phyloP scores from a whole-genome alignment of 2,113 vertebrate species.

The Spea bombifrons region DNA sequence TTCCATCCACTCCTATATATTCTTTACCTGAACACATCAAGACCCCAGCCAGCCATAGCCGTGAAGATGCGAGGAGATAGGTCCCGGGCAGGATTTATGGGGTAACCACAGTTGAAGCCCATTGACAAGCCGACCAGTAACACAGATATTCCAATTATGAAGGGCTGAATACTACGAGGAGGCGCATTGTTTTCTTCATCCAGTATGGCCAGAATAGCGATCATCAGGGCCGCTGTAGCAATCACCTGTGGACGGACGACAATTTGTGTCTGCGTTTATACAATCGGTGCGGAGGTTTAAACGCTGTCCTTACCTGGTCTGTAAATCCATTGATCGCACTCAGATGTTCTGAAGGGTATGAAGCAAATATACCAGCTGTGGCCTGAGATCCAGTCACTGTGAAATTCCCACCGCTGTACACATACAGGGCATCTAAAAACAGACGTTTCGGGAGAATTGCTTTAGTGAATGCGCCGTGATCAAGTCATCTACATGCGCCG shows the following conservation, averaged over 20 bases:
- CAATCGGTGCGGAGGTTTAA: not conserved
- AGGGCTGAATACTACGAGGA: slow-evolving; percentile 73
- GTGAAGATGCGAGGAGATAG: slow-evolving; percentile 74
- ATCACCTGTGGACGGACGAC: slow-evolving; percentile 60
- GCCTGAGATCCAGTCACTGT: slow-evolving; percentile 60
- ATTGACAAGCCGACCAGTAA: slow-evolving; percentile 73
- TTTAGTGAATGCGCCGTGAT: too few species aligned
- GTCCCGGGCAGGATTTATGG: slow-evolving; percentile 78
- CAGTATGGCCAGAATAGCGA: slow-evolving; percentile 73
- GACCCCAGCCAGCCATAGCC: slow-evolving; percentile 73
- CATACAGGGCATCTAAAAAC: slow-evolving; percentile 52
- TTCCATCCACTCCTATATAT: too few species aligned
- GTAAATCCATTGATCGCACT: slow-evolving; percentile 66
- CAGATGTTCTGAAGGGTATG: slow-evolving; percentile 73
- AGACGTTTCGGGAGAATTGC: not conserved
- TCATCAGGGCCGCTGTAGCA: slow-evolving; percentile 64
- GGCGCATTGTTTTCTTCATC: slow-evolving; percentile 70
- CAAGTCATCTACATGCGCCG: too few species aligned
- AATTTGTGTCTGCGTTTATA: not conserved
- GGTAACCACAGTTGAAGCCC: slow-evolving; percentile 76
- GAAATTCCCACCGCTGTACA: slow-evolving; percentile 63
- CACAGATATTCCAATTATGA: slow-evolving; percentile 70
- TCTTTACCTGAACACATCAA: slow-evolving; percentile 74
- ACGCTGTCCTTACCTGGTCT: slow-evolving; percentile 66
- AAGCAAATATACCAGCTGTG: slow-evolving; percentile 76